phyloP scores from a whole-genome alignment of 2,888 invertebrate genomes.

The Tinea pellionella region DNA sequence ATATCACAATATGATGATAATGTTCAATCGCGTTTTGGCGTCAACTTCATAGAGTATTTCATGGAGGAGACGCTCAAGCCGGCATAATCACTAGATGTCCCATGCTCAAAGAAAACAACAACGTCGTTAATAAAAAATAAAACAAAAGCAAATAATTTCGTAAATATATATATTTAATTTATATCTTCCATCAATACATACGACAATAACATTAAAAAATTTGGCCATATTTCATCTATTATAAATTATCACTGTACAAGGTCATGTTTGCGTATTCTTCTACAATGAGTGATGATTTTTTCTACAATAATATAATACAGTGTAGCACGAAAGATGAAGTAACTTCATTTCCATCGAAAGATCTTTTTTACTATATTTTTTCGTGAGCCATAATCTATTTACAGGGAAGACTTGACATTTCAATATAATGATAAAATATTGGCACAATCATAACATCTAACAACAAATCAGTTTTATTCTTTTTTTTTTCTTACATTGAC shows the following conservation, averaged over 20 bases:
- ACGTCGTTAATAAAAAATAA: constrained; percentile 20
- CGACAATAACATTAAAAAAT: constrained; percentile 54
- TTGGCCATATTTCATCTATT: constrained; percentile 53
- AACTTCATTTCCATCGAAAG: too few species aligned
- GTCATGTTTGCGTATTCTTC: constrained; percentile 6
- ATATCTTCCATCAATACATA: constrained; percentile 72
- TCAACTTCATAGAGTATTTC: too few species aligned
- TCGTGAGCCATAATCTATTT: not conserved
- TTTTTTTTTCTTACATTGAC: too few species aligned
- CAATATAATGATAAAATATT: not conserved
- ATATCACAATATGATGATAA: too few species aligned
- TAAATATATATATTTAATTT: constrained; percentile 69
- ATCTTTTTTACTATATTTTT: too few species aligned
- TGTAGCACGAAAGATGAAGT: not conserved
- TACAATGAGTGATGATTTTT: not conserved
- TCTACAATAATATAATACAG: not conserved
- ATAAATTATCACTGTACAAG: constrained; percentile 44
- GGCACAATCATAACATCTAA: constrained; percentile 1
- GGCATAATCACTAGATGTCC: too few species aligned
- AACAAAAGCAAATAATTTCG: constrained; percentile 50
- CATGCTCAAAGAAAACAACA: too few species aligned
- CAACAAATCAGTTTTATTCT: not conserved
- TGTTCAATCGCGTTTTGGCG: too few species aligned
- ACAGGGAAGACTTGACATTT: not conserved
- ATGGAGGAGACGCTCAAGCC: too few species aligned